Base-by-base conservation (phyloP, 2,113 vertebrate genomes). In the Alectura lathami region DNA sequence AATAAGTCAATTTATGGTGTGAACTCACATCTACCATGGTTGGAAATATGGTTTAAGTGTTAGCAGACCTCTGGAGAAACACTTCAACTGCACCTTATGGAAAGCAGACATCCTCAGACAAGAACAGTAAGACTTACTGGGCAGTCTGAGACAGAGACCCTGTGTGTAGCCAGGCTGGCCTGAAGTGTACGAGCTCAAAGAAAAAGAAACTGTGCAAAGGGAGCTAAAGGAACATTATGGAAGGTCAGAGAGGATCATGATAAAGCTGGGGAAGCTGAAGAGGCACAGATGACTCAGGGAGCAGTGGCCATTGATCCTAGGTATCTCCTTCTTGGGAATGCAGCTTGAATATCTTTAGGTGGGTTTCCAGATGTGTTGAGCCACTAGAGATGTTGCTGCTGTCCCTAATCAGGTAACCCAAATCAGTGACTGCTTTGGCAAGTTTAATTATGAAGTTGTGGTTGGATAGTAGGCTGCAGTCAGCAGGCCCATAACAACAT, bases 61-160 rank as follows among this genome's bases (percentile, higher is more conserved):
- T 48, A 82, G 32, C 36, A 95, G 38, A 79, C 32, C 24, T 10
- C 73, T 43, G 22, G 27, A 89, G 72, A 83, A 91, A 76, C 16
- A 21, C 24, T 66, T 11, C 43, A n/a, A 34, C 18, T 17, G 3
- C 81, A 83, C 43, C 75, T 91, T 48, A 70, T 30, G 34, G 62
- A 91, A 96, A 81, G 57, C 2, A 93, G 75, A 94, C 83, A 59
- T 78, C 82, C 53, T 86, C 56, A 83, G n/a, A 43, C 45, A 93
- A 92, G 69, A 74, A 89, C 74, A 85, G 56, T 11, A 4, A 77
- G 60, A 83, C 38, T 69, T 93, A 74, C 45, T 69, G 67, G 45
- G n/a, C n/a, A 43, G 32, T 13, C 21, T 89, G 91, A 16, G 16
- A 80, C 54, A 91, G 57, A 92, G 66, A 82, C 43, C 21, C 92